A percentile compares a stretch with the other conserved stretches of the same genome.
Evolutionary conservation across 2,113 vertebrate species (phyloP).

Genomic region (Puma concolor): DNA sequence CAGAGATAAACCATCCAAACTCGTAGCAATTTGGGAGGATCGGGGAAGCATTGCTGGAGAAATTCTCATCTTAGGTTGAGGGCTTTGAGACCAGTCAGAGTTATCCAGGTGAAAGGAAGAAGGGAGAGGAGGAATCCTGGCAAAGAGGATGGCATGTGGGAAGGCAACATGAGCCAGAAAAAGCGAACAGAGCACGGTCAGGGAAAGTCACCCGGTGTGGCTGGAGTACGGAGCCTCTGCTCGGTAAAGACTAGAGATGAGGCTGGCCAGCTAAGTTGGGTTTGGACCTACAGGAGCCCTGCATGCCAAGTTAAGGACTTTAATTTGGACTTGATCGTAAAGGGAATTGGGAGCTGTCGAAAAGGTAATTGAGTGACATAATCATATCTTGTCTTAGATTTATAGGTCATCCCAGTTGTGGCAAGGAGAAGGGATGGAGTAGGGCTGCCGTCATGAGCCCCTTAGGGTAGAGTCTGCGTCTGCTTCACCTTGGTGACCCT

Average conservation of each 20-base stretch:
- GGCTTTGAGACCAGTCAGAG: neutral
- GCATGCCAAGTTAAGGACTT: neutral
- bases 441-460: neutral
- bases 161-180: neutral
- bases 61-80: neutral
- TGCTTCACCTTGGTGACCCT: neutral
- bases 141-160: rapidly evolving
- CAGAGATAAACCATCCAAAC: neutral
- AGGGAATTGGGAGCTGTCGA: neutral
- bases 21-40: neutral
- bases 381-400: neutral
- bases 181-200: neutral
- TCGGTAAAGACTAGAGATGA: rapidly evolving
- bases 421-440: neutral
- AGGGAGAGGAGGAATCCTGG: neutral
- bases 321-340: neutral
- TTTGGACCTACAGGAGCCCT: too few species aligned
- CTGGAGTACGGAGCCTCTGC: neutral
- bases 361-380: neutral
- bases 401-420: neutral
- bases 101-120: neutral
- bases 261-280: neutral
- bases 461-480: neutral
- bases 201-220: neutral
- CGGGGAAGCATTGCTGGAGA: neutral